A percentile compares a stretch with the other conserved stretches of the same genome.
phyloP scores from a whole-genome alignment of 2,888 invertebrate genomes.

The Pollenia labialis region DNA sequence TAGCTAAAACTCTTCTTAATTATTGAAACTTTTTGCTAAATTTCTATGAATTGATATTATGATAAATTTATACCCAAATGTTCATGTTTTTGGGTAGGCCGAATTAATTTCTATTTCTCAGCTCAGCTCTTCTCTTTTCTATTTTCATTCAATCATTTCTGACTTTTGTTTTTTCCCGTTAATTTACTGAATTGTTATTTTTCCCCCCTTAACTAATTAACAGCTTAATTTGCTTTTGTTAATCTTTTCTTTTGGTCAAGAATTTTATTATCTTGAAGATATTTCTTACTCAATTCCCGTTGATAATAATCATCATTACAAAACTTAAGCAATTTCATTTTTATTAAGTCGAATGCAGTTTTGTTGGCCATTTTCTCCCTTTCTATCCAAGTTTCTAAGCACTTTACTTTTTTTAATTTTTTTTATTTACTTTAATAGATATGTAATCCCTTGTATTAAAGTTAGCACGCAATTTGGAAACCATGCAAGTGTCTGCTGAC shows the following conservation, averaged over 20 bases:
- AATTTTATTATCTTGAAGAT: conserved; percentile 28
- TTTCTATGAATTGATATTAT: conserved; percentile 27
- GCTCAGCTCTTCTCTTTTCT: not conserved
- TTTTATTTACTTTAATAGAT: not conserved
- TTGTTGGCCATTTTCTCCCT: conserved; percentile 20
- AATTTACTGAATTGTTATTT: conserved; percentile 56
- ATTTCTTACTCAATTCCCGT: not conserved
- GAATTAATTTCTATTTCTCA: conserved; percentile 14
- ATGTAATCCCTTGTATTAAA: conserved; percentile 12
- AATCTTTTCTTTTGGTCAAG: not conserved
- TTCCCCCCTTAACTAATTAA: conserved; percentile 59
- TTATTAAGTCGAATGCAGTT: conserved; percentile 45
- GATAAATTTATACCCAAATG: conserved; percentile 8
- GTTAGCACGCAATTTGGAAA: conserved; percentile 65
- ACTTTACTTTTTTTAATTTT: conserved; percentile 1
- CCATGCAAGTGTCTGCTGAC: conserved; percentile 50
- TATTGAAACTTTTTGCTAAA: conserved; percentile 12
- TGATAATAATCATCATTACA: conserved; percentile 9
- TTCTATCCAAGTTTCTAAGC: not conserved
- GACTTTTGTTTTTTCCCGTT: conserved; percentile 4
- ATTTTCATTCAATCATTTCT: not conserved
- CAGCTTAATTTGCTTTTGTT: conserved; percentile 32
- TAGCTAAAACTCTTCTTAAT: not conserved
- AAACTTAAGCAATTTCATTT: conserved; percentile 54
- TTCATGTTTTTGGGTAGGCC: not conserved